A percentile compares a stretch with the other conserved stretches of the same genome.
These are phyloP conservation scores for Agrotis puta DNA, from an alignment of 2,888 invertebrate species.

Conservation along the genomic window DNA sequence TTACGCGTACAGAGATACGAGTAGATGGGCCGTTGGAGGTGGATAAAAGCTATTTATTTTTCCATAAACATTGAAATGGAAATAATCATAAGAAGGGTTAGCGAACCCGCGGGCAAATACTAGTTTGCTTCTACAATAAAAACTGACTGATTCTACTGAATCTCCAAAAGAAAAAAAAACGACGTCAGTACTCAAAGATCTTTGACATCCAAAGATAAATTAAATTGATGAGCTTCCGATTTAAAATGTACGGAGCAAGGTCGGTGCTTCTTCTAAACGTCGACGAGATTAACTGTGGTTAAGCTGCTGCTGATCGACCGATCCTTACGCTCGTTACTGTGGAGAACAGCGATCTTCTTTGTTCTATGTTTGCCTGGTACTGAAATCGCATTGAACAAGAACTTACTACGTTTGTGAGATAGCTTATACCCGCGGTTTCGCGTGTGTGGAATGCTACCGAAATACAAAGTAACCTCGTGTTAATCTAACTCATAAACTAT, in stretches of 20 bases:
- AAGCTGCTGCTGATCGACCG: slow-evolving; percentile 49
- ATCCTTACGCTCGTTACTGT: slow-evolving; percentile 41
- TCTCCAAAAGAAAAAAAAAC: slow-evolving; percentile 5
- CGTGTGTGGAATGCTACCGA: too few relatives aligned
- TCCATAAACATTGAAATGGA: too few relatives aligned
- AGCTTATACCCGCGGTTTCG: too few relatives aligned
- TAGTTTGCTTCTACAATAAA: neutral
- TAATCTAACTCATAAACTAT: too few relatives aligned
- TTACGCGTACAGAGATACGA: neutral
- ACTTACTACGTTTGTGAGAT: neutral
- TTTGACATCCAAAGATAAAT: slow-evolving; percentile 50
- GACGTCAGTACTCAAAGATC: slow-evolving; percentile 13
- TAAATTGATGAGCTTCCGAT: slow-evolving; percentile 43
- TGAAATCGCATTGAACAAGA: neutral
- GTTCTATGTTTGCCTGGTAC: slow-evolving; percentile 37
- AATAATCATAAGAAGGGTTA: too few relatives aligned
- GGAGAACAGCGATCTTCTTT: slow-evolving; percentile 21
- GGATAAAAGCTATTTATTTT: too few relatives aligned
- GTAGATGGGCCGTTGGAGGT: neutral
- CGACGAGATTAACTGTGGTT: slow-evolving; percentile 51
- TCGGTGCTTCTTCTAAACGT: slow-evolving; percentile 41
- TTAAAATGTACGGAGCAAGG: slow-evolving; percentile 49
- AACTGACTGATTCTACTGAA: neutral
- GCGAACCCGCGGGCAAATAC: too few relatives aligned
- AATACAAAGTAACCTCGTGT: too few relatives aligned